A percentile compares a stretch with the other conserved stretches of the same genome.
Conservation (phyloP, 2,113 vertebrate genomes). For the Chionomys nivalis region DNA sequence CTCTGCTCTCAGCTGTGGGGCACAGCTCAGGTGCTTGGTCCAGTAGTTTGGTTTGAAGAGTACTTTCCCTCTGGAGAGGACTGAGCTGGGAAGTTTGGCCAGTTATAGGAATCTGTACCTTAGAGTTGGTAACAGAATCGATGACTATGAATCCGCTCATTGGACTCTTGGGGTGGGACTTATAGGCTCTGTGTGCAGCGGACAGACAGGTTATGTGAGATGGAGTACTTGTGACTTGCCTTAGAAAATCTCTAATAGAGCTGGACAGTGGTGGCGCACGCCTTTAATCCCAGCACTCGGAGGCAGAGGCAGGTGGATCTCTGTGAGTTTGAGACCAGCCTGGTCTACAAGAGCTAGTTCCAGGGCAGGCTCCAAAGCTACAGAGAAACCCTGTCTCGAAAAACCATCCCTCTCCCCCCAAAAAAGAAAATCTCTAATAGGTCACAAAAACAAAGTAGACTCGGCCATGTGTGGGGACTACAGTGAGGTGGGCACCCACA, state of each 20-base stretch:
- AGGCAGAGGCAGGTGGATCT: no score
- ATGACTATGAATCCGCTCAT: fast-evolving
- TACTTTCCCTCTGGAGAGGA: background rate
- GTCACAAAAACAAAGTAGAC: fast-evolving
- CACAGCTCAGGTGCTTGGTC: background rate
- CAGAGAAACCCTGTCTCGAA: no score
- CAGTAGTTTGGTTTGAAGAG: background rate
- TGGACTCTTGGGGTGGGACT: background rate
- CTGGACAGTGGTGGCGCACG: no score
- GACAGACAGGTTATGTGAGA: background rate
- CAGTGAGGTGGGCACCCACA: fast-evolving
- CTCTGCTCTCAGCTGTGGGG: fast-evolving
- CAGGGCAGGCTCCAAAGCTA: no score
- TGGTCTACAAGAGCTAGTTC: no score
- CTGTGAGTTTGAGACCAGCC: no score
- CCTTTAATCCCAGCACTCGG: no score
- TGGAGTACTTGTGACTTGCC: background rate
- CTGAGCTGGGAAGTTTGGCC: background rate
- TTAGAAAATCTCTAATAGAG: background rate
- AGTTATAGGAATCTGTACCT: background rate
- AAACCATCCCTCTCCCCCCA: no score
- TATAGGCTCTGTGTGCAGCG: background rate
- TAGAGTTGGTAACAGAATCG: background rate
- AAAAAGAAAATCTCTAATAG: background rate
- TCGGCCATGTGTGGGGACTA: background rate